Evolutionary conservation across 1,140 invertebrate species (phyloP), one percentile per base, ranked within the genome.

Genomic region (Penaeus indicus): DNA sequence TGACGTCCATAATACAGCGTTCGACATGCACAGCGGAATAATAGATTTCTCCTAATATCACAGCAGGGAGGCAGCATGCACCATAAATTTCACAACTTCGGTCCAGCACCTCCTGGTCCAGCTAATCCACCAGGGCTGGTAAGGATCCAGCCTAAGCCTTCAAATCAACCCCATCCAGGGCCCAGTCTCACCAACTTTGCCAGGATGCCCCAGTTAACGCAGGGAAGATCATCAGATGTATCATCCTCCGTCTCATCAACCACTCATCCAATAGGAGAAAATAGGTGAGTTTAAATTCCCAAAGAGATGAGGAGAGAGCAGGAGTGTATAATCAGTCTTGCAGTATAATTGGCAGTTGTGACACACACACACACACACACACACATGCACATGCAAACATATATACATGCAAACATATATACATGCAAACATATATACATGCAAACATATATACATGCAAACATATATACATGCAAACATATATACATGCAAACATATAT

Each of bases 111-210:
- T 42, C 86, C 83, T 47, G 90, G 90, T 13, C 72, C 90, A 22
- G 81, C 86, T n/a, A 91, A 91, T 62, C 90, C 90, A 13, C 90
- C 90, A 25, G 90, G 90, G 19, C 86, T 91, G 38, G 90, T 91
- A 77, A 86, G 90, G 38, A 91, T 91, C 38, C 90, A 91, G 47
- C 90, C 90, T 47, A 91, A 91, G 27, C 90, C 90, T 25, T 84
- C 72, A 62, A 62, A 79, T n/a, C 88, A 89, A 75, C 42, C 83
- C 16, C 83, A 86, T 63, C 85, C 81, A 61, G 87, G 63, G 19
- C 85, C 72, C 64, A 81, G 72, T 63, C 84, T 75, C 62, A 67
- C 85, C 85, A 85, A 4, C 80, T 88, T 88, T 61, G n/a, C 89
- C 62, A 62, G 89, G 47, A 88, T 90, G 90, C 90, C 83, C 32